phyloP scores from a whole-genome alignment of 2,888 invertebrate species.

The Drosophila emarginata region DNA sequence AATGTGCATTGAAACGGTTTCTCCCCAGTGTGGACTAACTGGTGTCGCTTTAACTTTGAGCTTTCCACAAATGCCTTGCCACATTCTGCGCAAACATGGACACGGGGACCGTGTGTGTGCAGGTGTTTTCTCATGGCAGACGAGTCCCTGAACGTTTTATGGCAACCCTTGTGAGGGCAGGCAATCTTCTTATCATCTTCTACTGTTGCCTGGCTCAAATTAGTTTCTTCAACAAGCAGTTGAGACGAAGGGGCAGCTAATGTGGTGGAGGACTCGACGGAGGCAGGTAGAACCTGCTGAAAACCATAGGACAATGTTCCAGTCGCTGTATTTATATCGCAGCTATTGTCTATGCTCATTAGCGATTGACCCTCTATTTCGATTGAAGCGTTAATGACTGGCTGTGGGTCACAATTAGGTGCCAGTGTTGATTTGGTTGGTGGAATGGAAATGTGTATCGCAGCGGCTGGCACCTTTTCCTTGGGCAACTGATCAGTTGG shows the following conservation, averaged over 20 bases:
- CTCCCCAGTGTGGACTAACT: slow-evolving; percentile 98
- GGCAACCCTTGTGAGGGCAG: slow-evolving; percentile 98
- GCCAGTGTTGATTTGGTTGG: neutral
- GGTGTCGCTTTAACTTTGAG: slow-evolving; percentile 97
- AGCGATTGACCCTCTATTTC: slow-evolving; percentile 27
- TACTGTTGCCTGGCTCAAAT: slow-evolving; percentile 33
- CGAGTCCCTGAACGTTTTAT: slow-evolving; percentile 98
- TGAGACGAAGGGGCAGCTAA: neutral
- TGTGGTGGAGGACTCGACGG: neutral
- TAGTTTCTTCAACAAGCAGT: neutral
- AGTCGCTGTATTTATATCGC: slow-evolving; percentile 22
- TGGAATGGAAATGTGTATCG: neutral
- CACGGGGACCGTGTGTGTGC: slow-evolving; percentile 97
- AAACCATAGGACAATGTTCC: slow-evolving; percentile 32
- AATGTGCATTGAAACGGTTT: slow-evolving; percentile 99
- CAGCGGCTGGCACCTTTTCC: neutral
- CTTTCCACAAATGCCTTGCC: slow-evolving; percentile 99
- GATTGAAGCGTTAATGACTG: neutral
- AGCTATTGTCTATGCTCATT: slow-evolving; percentile 28
- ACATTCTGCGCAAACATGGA: slow-evolving; percentile 98
- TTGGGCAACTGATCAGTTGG: neutral
- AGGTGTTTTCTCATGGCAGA: slow-evolving; percentile 98
- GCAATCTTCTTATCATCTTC: slow-evolving; percentile 83
- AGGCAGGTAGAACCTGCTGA: neutral
- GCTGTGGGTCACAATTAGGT: neutral